Percentiles rank a stretch among this genome's conserved stretches.
Evolutionary conservation across 2,888 invertebrate genomes (phyloP).

Genomic region (Gymnosoma rotundatum): DNA sequence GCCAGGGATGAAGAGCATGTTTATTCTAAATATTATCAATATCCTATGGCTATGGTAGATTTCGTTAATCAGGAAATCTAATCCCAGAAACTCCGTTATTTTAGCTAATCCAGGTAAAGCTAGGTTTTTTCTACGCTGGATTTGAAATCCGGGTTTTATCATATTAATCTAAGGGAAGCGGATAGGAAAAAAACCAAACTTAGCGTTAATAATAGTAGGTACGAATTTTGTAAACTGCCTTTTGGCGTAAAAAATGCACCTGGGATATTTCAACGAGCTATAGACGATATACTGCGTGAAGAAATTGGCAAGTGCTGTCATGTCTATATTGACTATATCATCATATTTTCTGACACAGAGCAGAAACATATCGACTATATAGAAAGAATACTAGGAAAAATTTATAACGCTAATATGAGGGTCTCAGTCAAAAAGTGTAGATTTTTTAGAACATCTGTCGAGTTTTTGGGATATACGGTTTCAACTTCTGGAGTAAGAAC

Average conservation of each 20-base stretch:
- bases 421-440: constrained; percentile 52
- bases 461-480: constrained; percentile 76
- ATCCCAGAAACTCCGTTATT: constrained; percentile 46
- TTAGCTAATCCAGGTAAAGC: constrained; percentile 42
- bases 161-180: constrained; percentile 26
- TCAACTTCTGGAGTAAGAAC: constrained; percentile 68
- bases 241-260: not conserved
- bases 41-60: constrained; percentile 44
- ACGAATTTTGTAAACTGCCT: not conserved
- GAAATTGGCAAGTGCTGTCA: constrained; percentile 5
- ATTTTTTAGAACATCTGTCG: constrained; percentile 74
- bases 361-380: no score
- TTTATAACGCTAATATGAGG: constrained; percentile 41
- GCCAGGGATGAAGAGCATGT: constrained; percentile 43
- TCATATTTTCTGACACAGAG: no score
- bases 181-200: constrained; percentile 43
- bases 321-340: constrained; percentile 12
- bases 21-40: constrained; percentile 51
- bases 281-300: constrained; percentile 1
- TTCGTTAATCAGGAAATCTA: constrained; percentile 42
- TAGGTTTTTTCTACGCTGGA: constrained; percentile 45
- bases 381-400: constrained; percentile 40
- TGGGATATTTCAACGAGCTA: not conserved
- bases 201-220: not conserved
- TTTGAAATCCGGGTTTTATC: constrained; percentile 43